Evolutionary conservation across 2,888 invertebrate genomes (phyloP).

Genomic region (Automeris io): DNA sequence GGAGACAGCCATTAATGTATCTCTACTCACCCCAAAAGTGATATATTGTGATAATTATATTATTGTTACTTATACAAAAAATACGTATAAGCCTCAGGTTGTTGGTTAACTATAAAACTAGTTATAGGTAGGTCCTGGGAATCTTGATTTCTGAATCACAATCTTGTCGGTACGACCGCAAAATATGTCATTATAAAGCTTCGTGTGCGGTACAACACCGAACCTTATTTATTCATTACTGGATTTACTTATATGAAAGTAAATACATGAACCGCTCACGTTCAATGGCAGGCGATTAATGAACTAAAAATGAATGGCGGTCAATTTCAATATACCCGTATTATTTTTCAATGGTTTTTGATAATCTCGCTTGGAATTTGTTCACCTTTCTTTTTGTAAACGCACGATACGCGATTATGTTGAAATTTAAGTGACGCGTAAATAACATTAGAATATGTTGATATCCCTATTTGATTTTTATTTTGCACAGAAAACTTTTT

Average conservation of each 20-base stretch:
- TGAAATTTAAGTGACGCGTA: not conserved
- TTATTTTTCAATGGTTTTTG: conserved; percentile 19
- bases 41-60: too few relatives aligned
- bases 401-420: too few relatives aligned
- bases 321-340: conserved; percentile 30
- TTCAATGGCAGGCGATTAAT: conserved; percentile 13
- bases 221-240: conserved; percentile 24
- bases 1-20: too few relatives aligned
- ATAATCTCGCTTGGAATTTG: conserved; percentile 9
- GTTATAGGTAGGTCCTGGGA: too few relatives aligned
- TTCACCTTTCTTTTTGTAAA: too few relatives aligned
- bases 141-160: conserved; percentile 3
- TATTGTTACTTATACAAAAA: too few relatives aligned
- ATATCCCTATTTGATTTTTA: not conserved
- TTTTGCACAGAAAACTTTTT: conserved; percentile 13
- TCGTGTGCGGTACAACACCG: conserved; percentile 31
- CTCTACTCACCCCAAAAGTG: too few relatives aligned
- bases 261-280: conserved; percentile 12
- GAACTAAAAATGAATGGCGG: conserved; percentile 10
- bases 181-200: conserved; percentile 28
- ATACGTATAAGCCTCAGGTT: too few relatives aligned
- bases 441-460: conserved; percentile 1
- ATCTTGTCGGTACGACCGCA: conserved; percentile 3
- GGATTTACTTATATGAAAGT: conserved; percentile 18
- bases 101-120: too few relatives aligned